Evolutionary conservation across 2,113 vertebrate species (phyloP).

Genomic region (Tachysurus vachellii): DNA sequence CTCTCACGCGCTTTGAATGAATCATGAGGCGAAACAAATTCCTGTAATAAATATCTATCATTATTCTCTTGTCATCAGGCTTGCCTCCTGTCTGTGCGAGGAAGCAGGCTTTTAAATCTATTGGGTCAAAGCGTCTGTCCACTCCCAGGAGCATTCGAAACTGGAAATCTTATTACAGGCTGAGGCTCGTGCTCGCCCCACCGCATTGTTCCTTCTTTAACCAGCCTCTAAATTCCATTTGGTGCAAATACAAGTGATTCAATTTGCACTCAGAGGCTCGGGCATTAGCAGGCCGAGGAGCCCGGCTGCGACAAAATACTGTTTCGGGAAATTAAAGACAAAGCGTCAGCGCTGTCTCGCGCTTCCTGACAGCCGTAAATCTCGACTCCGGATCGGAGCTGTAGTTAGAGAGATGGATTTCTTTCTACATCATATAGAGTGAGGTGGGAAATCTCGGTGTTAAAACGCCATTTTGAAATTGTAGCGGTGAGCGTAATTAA

Average conservation of each 20-base stretch:
- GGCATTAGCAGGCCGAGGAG: slow-evolving; percentile 72
- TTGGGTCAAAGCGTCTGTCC: slow-evolving; percentile 70
- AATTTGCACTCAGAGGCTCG: slow-evolving; percentile 73
- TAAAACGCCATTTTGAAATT: background rate
- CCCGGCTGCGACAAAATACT: slow-evolving; percentile 64
- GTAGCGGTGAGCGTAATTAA: background rate
- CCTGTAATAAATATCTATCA: slow-evolving; percentile 80
- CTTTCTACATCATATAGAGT: background rate
- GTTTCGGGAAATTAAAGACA: slow-evolving; percentile 66
- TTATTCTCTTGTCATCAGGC: slow-evolving; percentile 74
- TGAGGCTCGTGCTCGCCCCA: slow-evolving; percentile 68
- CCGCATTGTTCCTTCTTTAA: slow-evolving; percentile 74
- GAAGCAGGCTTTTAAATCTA: slow-evolving; percentile 81
- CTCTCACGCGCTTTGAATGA: slow-evolving; percentile 66
- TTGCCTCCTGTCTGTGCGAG: slow-evolving; percentile 73
- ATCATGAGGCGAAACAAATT: slow-evolving; percentile 74
- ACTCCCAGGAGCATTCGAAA: slow-evolving; percentile 72
- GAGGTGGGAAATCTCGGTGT: background rate
- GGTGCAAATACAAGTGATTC: slow-evolving; percentile 76
- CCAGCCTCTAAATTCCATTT: slow-evolving; percentile 73
- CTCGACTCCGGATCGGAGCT: slow-evolving; percentile 6
- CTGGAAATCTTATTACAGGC: slow-evolving; percentile 78
- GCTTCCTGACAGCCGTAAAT: slow-evolving; percentile 18
- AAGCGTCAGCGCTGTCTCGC: slow-evolving; percentile 57
- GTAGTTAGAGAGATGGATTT: background rate